Evolutionary conservation across 2,113 vertebrate genomes (phyloP).

Genomic region (Corythoichthys intestinalis): DNA sequence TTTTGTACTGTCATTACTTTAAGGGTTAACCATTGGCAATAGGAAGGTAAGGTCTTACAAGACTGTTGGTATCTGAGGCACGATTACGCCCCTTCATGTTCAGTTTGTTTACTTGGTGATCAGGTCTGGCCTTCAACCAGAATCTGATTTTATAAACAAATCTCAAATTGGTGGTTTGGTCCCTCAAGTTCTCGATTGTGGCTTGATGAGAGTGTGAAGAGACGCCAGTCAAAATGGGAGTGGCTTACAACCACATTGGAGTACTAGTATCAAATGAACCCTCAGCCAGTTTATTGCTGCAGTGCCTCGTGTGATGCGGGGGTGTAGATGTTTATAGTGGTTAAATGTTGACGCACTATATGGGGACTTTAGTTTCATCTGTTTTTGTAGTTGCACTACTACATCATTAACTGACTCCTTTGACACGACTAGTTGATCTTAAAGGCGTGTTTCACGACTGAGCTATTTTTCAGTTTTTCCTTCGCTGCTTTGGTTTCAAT

Average conservation of each 20-base stretch:
- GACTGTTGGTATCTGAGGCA: conserved; percentile 56
- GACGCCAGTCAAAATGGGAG: conserved; percentile 11
- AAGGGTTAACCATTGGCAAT: conserved; percentile 17
- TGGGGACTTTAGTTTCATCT: conserved; percentile 54
- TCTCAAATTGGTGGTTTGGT: conserved; percentile 19
- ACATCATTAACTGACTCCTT: conserved; percentile 9
- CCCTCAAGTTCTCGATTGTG: conserved; percentile 1
- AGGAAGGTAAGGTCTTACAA: conserved; percentile 50
- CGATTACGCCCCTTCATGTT: conserved; percentile 11
- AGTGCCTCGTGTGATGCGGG: not conserved
- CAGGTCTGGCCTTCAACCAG: conserved; percentile 8
- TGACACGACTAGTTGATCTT: conserved; percentile 34
- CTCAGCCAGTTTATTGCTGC: conserved; percentile 29
- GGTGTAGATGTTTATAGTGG: conserved; percentile 31
- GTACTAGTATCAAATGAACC: conserved; percentile 28
- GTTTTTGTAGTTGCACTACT: conserved; percentile 51
- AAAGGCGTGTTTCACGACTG: conserved; percentile 10
- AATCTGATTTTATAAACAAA: conserved; percentile 15
- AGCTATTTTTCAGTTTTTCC: not conserved
- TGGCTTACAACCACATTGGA: conserved; percentile 32
- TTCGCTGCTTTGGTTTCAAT: not conserved
- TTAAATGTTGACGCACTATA: conserved; percentile 57
- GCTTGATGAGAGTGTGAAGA: conserved; percentile 17
- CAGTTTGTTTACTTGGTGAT: conserved; percentile 2
- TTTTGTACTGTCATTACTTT: not conserved